Evolutionary conservation across 1,140 invertebrate species (phyloP), one percentile per base, ranked within the genome.

Genomic region (Bombus affinis): DNA sequence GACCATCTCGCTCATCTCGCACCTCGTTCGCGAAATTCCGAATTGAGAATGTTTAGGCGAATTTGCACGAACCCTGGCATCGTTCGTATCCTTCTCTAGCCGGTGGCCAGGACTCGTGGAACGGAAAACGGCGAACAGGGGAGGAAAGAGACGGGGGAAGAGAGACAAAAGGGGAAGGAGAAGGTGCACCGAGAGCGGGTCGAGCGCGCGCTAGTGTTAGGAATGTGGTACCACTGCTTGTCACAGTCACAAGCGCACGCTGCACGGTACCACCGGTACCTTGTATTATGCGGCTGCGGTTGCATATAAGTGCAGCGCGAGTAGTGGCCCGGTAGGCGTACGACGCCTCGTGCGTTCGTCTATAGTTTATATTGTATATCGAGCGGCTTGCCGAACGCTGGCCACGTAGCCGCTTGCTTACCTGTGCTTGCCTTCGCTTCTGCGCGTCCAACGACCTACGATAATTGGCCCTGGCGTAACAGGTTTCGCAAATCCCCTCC

Each of bases 211-310:
- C 91, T 95, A 93, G 95, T 95, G 94, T 95, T 95, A 95, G 94
- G 95, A 95, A 95, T 95, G 95, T 92, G 95, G 95, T 95, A 95
- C 93, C 93, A 94, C 95, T 90, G 91, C 95, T 95, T 95, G 95
- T 95, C 94, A 95, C 94, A 94, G 93, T 94, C 92, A 91, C 93
- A 93, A 90, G 93, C 91, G 81, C 84, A 85, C 86, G 86, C 82
- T 88, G 83, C 88, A 74, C 80, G 71, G 80, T 81, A 86, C 83
- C 87, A 66, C 86, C 80, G 80, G 77, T 83, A 72, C 88, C 66
- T 86, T 89, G 86, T 86, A 89, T 86, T 89, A 89, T 83, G 66
- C 80, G 80, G 81, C 77, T 75, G 86, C 68, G 77, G 87, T 87
- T 89, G 73, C 82, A 81, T 62, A 82, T 85, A 59, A 59, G 39